Base-by-base conservation (phyloP, 2,113 vertebrate species). In the Pachypanchax playfairii region DNA sequence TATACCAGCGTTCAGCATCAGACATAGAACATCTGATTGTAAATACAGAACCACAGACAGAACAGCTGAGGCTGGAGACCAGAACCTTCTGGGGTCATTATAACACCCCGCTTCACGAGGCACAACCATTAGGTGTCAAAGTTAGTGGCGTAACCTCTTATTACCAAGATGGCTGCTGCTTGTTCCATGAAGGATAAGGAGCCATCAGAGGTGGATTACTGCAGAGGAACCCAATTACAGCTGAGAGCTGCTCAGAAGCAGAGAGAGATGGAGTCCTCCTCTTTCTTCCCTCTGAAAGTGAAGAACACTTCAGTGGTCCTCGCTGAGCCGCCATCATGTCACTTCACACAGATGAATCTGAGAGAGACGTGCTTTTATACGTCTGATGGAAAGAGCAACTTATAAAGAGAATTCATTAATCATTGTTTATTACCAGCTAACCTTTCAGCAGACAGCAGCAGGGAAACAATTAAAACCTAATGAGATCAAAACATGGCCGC, bases 121-220 rank as follows among this genome's bases (percentile, higher is more conserved):
- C 66, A 65, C 44, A 58, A 44, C 13, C 76, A 77, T 74, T 67
- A 66, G 49, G 29, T 56, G 65, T 59, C 39, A 51, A 39, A 50
- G 57, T 21, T 7, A 35, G 36, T 47, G 21, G 57, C 57, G 0
- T 36, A 42, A 71, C 77, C 65, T 57, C 74, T 83, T 75, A 71
- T 81, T 80, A 80, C 68, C 61, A 70, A 73, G 72, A 68, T 55
- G 65, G 83, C 72, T 56, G 74, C 71, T 49, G 83, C 61, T 57
- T 75, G 63, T 78, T 78, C 80, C 65, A 46, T 83, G 72, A 83
- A 76, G 80, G 72, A 83, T 56, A 67, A 75, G 83, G 48, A 70
- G 64, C 71, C 54, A 53, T 69, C 63, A 63, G 67, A 70, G 60
- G 36, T 47, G 75, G 63, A 79, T 68, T 68, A 79, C 44, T 17